Base-by-base conservation (phyloP, 2,797 vertebrate genomes). In the Macropus fuliginosus region DNA sequence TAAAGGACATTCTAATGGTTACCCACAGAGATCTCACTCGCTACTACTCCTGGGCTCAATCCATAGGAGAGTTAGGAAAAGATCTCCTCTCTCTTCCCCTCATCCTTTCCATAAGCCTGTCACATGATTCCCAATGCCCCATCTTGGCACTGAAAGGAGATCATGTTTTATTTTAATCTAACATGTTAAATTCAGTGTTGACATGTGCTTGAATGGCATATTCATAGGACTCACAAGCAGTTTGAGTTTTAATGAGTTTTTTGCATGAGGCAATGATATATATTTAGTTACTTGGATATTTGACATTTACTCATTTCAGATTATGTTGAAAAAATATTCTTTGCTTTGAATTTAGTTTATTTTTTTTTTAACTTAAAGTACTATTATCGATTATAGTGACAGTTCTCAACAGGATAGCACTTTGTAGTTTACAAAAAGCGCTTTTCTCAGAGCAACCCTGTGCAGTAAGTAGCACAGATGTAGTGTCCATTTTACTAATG, bases 161-260 rank as follows among this genome's bases (percentile, higher is more conserved):
- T 95, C 93, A 92, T 54, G 12, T 62, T 89, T 52, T 92, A 54
- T 81, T 66, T 91, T 46, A 31, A 94, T 54, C 89, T 90, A 90
- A 11, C 95, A 56, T 94, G 92, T 96, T 56, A 57, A 54, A 94
- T 57, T 92, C 54, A 91, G 4, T 91, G 74, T 91, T 56, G 12
- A 93, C 92, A 95, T 56, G 31, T 54, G 89, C 90, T 87, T 94
- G n/a, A 92, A 56, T 93, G 62, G 94, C 16, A 66, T 90, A n/a
- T 46, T 96, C 93, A 11, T 31, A 90, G 59, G 93, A 57, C 89
- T 1, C 29, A 34, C 92, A 94, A 92, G 40, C 5, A 29, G 93
- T 95, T 90, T 90, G 28, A 87, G 74, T 87, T 81, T 87, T 50
- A 87, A 87, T 91, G 27, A 92, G 3, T 55, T 28, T 93, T 50